Base-by-base conservation (phyloP, 1,140 invertebrate species). In the Anagrus nilaparvatae region DNA sequence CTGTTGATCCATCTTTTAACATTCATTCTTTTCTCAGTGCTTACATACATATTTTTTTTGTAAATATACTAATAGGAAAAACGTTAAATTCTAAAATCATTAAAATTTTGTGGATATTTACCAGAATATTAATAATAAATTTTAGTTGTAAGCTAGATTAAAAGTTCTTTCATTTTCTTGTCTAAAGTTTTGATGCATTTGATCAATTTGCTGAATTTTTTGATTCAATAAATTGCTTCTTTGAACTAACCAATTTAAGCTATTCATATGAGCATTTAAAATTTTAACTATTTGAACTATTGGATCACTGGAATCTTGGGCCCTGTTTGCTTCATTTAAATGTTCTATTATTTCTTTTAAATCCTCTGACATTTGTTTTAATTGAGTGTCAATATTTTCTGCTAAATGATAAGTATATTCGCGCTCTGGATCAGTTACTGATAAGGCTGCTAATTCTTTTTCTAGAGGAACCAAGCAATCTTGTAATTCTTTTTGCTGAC, bases 261-360 rank as follows among this genome's bases (percentile, higher is more conserved):
- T 92, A 45, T 92, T 91, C 82, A 95, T 96, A 55, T 97, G 94
- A 0, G 91, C 89, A 65, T 96, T 97, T 0, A 97, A 68, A 50
- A 97, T 94, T 51, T 87, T 85, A 3, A 88, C 82, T 49, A 97
- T 89, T 68, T 94, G 89, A 7, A 87, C 80, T 32, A 94, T 82
- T 1, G 90, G 89, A 71, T 95, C 89, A 48, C 79, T 80, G 8
- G 77, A 79, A 50, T 95, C 88, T 59, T 89, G 80, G 31, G 75
- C 75, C 49, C 81, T 78, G 61, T 88, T 91, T 0, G 84, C 79
- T 55, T 91, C 84, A 61, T 97, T 97, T 0, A 96, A 67, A 61
- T 93, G 87, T 58, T 94, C 88, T 42, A 96, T 93, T 18, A 95
- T 88, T 64, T 96, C 91, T 53, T 93, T 93, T 31, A 97, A 64